Evolutionary conservation across 2,888 invertebrate genomes (phyloP), one percentile per base, ranked within the genome.

Genomic region (Zaprionus bogoriensis): DNA sequence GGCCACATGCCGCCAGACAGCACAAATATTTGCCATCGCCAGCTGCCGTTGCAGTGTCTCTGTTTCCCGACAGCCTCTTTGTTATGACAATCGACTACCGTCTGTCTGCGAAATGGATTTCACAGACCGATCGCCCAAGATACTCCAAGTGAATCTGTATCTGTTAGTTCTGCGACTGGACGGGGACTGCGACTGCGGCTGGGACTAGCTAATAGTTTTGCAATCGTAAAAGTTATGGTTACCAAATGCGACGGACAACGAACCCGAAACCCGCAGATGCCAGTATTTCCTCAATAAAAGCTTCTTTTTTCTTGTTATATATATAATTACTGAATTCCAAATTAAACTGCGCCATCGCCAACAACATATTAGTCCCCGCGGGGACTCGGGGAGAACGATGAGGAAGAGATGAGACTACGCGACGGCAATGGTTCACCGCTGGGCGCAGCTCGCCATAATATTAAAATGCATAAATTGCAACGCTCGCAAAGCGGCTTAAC

Each of bases 401-500:
- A n/a, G 39, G 17, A 19, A 2, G 2, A 1, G 39, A 10, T 6
- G 12, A 20, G 20, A 17, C 22, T 22, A 25, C 39, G 42, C 38
- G 23, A 19, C 14, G 20, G 48, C 45, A 53, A 58, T 42, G 47
- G 77, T 57, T 59, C 58, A 66, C 66, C 41, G 67, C 75, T 81
- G 78, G 62, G 52, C 39, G 48, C 59, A 65, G 52, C 50, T 44
- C 20, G 45, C 54, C 38, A 74, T 53, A 44, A 62, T 54, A 75
- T 62, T 64, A 58, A 80, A 72, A 62, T 71, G 68, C 75, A 74
- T 87, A 83, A 85, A 87, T 79, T 74, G 74, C 71, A 79, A 81
- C 77, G 73, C 85, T 71, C 67, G 72, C 67, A 73, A 85, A 88
- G 79, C 79, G 67, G 85, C 67, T 76, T 67, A 62, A 62, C 39